A percentile compares a stretch with the other conserved stretches of the same genome.
Evolutionary conservation across 2,113 vertebrate genomes (phyloP).

Genomic region (Onychostruthus taczanowskii): DNA sequence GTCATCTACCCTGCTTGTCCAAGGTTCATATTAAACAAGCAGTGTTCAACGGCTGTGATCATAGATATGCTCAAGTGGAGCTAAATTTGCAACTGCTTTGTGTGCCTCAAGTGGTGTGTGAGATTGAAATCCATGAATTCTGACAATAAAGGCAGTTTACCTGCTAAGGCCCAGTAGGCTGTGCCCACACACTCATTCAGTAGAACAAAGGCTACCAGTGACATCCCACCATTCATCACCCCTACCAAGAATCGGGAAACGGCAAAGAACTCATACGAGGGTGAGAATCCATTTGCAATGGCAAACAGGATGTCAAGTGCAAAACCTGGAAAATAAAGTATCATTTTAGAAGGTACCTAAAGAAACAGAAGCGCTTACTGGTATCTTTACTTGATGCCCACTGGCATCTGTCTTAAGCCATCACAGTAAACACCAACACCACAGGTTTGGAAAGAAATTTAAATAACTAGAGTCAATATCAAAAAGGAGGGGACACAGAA

Average conservation of each 20-base stretch:
- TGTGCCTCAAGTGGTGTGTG: background rate
- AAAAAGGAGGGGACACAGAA: background rate
- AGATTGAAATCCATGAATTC: background rate
- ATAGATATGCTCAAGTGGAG: background rate
- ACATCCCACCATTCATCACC: constrained; percentile 83
- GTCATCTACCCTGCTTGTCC: background rate
- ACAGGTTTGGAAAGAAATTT: background rate
- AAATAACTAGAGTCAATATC: background rate
- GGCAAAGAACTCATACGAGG: constrained; percentile 76
- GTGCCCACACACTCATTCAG: constrained; percentile 82
- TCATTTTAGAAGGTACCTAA: background rate
- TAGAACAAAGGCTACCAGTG: constrained; percentile 81
- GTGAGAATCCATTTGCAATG: constrained; percentile 78
- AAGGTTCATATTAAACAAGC: background rate
- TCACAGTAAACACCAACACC: background rate
- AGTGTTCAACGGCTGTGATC: background rate
- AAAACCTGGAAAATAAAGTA: constrained; percentile 72
- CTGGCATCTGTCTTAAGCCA: background rate
- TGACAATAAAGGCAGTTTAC: constrained; percentile 56
- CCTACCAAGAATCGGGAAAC: constrained; percentile 79
- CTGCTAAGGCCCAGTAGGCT: constrained; percentile 82
- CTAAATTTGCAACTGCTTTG: background rate
- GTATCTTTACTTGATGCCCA: background rate
- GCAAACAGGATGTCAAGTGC: constrained; percentile 80
- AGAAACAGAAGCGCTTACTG: background rate